A percentile compares a stretch with the other conserved stretches of the same genome.
phyloP scores from a whole-genome alignment of 2,113 vertebrate genomes.

The Suricata suricatta region DNA sequence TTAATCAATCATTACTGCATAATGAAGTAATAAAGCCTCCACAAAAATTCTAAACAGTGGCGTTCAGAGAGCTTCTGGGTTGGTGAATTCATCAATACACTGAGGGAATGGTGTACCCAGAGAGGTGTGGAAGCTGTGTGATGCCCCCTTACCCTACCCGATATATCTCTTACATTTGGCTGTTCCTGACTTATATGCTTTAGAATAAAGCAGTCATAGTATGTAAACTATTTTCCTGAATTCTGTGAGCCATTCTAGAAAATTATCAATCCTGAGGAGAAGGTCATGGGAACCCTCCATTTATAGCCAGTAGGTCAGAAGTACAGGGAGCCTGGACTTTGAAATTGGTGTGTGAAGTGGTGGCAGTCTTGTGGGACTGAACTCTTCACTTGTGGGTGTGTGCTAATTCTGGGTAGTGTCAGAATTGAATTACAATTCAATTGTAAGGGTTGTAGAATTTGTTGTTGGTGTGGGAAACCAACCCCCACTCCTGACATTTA shows the following conservation, averaged over 20 bases:
- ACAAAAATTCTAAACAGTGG: neutral
- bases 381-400: neutral
- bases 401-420: neutral
- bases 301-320: neutral
- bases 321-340: neutral
- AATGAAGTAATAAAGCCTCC: neutral
- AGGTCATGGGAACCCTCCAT: neutral
- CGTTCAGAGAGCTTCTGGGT: neutral
- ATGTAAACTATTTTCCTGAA: neutral
- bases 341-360: neutral
- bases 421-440: neutral
- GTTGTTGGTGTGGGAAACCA: neutral
- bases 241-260: neutral
- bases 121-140: neutral
- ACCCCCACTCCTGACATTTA: neutral
- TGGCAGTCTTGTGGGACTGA: neutral
- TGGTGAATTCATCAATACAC: neutral
- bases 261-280: neutral
- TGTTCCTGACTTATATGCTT: neutral
- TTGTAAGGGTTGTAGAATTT: neutral
- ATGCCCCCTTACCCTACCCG: accelerated
- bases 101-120: neutral
- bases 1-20: neutral
- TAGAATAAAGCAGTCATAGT: neutral
- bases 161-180: neutral